Evolutionary conservation across 2,888 invertebrate genomes (phyloP).

Genomic region (Clistopyga incitator): DNA sequence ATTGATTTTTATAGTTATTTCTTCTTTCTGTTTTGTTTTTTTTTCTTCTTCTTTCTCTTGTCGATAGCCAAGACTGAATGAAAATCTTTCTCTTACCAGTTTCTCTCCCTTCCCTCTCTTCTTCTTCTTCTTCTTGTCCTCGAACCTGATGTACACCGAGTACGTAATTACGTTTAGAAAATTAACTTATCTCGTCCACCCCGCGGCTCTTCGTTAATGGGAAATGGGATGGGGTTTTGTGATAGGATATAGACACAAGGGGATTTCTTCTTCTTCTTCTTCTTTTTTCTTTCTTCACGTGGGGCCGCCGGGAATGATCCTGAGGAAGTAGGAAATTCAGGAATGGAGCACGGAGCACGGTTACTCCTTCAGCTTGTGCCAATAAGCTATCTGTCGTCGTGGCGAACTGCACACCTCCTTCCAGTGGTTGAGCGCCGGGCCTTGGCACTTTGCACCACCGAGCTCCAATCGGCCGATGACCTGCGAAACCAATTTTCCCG

Average conservation of each 20-base stretch:
- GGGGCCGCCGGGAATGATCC: slow-evolving; percentile 60
- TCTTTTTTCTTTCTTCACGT: slow-evolving; percentile 36
- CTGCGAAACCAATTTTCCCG: slow-evolving; percentile 85
- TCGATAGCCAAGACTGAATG: slow-evolving; percentile 37
- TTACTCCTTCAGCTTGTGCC: slow-evolving; percentile 99
- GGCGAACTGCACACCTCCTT: slow-evolving; percentile 98
- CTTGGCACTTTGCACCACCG: slow-evolving; percentile 92
- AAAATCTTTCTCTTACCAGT: slow-evolving; percentile 47
- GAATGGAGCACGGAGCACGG: slow-evolving; percentile 39
- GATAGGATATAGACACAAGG: slow-evolving; percentile 60
- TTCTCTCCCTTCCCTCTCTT: slow-evolving; percentile 16
- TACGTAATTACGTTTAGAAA: slow-evolving; percentile 71
- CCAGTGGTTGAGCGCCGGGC: slow-evolving; percentile 97
- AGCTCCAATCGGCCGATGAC: slow-evolving; percentile 98
- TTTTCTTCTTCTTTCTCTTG: slow-evolving; percentile 9
- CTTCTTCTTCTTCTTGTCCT: slow-evolving; percentile 66
- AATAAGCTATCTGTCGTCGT: slow-evolving; percentile 98
- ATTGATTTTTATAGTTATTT: slow-evolving; percentile 45
- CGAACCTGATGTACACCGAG: slow-evolving; percentile 78
- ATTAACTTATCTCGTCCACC: slow-evolving; percentile 70
- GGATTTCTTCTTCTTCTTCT: slow-evolving; percentile 25
- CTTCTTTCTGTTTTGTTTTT: slow-evolving; percentile 18
- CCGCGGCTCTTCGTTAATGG: slow-evolving; percentile 51
- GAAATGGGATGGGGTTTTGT: slow-evolving; percentile 40
- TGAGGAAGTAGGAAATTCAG: slow-evolving; percentile 63